Percentiles rank a stretch among this genome's conserved stretches.
Conservation (phyloP, 2,888 invertebrate genomes). For the Archaeoteleia sp. region DNA sequence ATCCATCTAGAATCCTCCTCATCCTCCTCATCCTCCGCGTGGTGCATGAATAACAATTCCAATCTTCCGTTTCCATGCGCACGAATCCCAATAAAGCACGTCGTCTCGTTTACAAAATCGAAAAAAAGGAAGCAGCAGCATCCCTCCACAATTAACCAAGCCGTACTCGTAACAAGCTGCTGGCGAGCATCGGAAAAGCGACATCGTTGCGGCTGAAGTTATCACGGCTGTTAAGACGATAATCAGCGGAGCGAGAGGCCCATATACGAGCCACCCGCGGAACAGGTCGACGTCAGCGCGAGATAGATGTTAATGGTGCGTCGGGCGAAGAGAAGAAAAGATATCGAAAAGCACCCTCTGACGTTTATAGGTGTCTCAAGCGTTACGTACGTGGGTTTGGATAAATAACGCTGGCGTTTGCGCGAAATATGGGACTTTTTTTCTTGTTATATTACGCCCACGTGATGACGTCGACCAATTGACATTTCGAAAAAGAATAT, state of each 20-base stretch:
- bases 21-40: conserved; percentile 21
- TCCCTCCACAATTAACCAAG: conserved; percentile 38
- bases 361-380: conserved; percentile 46
- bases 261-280: conserved; percentile 52
- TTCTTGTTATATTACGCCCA: conserved; percentile 29
- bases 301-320: conserved; percentile 51
- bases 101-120: conserved; percentile 30
- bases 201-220: conserved; percentile 49
- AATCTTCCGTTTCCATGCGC: conserved; percentile 30
- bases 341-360: conserved; percentile 35
- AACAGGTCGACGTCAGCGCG: conserved; percentile 43
- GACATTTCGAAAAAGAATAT: too few relatives aligned
- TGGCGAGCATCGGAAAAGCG: conserved; percentile 45
- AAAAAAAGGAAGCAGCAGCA: conserved; percentile 12
- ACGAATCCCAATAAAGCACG: conserved; percentile 39
- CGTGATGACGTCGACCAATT: conserved; percentile 3
- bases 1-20: conserved; percentile 22
- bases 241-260: conserved; percentile 52
- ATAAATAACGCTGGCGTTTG: conserved; percentile 36
- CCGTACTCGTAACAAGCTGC: conserved; percentile 44
- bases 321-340: conserved; percentile 37
- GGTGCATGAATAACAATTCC: conserved; percentile 41
- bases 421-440: conserved; percentile 25
- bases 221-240: conserved; percentile 57
- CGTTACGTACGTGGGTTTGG: conserved; percentile 36